A percentile compares a stretch with the other conserved stretches of the same genome.
These are phyloP conservation scores for Nicator chloris DNA, from an alignment of 2,113 vertebrate genomes.

Conservation along the genomic window DNA sequence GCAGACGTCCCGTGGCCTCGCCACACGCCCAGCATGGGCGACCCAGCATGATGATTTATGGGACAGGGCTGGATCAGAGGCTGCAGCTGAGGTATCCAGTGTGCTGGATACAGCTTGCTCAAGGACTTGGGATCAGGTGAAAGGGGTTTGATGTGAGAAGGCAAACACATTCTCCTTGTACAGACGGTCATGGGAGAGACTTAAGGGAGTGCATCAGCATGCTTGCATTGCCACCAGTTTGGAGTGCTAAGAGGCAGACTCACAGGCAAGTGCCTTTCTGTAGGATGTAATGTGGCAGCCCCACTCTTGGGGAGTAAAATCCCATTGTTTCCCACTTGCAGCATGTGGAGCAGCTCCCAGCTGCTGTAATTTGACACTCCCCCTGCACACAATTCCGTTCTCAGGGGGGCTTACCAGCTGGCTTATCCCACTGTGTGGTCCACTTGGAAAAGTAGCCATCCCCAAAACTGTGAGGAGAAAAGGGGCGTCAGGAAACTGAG, in stretches of 20 bases:
- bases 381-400: neutral
- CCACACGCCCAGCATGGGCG: neutral
- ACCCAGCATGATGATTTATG: neutral
- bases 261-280: neutral
- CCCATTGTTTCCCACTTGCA: constrained; percentile 7
- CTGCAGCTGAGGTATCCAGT: neutral
- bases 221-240: neutral
- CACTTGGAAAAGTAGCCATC: neutral
- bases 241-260: neutral
- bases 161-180: neutral
- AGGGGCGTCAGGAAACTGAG: neutral
- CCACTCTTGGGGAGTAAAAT: constrained; percentile 16
- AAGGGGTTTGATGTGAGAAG: neutral
- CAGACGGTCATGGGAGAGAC: neutral
- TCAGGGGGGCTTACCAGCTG: constrained; percentile 7
- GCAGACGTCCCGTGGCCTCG: neutral
- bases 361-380: constrained; percentile 26
- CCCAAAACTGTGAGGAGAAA: neutral
- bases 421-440: neutral
- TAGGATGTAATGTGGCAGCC: neutral
- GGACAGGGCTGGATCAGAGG: neutral
- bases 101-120: neutral
- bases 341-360: neutral
- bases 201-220: neutral
- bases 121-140: neutral